Base-by-base conservation (phyloP, 37 sponge, comb jelly and placozoan species). In the Hormiphora californensis region DNA sequence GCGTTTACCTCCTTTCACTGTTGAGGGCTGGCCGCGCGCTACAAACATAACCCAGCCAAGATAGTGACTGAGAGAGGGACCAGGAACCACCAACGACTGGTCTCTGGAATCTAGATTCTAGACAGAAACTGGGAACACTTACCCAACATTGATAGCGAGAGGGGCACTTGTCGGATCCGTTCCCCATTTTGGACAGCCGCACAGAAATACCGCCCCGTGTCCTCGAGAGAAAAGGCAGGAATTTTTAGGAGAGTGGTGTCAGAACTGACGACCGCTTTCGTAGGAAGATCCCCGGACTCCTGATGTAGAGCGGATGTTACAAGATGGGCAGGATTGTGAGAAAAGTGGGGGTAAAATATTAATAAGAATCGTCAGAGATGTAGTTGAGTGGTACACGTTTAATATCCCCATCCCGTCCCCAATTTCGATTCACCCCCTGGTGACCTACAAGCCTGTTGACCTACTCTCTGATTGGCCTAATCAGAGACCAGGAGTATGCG, bases 191-290 rank as follows among this genome's bases (percentile, higher is more conserved):
- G 81, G 1, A 25, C 19, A 4, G 81, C 81, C 2, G 81, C 17
- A 40, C 81, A 73, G 81, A 43, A 73, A 21, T 73, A 73, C 43
- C 81, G 43, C 4, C 81, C 81, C n/a, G n/a, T 31, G 9, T 25
- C 61, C 5, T 57, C 68, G 9, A 21, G 9, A 8, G 39, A 17
- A 34, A 73, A 73, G 46, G 35, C 38, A 19, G 81, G 81, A 43
- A 73, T 73, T 0, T 22, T 43, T 22, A 73, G 81, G 25, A 73
- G 23, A 9, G 21, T 12, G 23, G 81, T 33, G 43, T 27, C 21
- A 0, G 40, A 43, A 28, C 81, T 73, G 38, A 73, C 35, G 0
- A 21, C 38, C 21, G 81, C 41, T 33, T 22, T 37, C 1, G 40
- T 22, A 25, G 81, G 81, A 11, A 73, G 44, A 21, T 27, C 44